A percentile compares a stretch with the other conserved stretches of the same genome.
Conservation (phyloP, 2,113 vertebrate genomes). For the Miniopterus natalensis region DNA sequence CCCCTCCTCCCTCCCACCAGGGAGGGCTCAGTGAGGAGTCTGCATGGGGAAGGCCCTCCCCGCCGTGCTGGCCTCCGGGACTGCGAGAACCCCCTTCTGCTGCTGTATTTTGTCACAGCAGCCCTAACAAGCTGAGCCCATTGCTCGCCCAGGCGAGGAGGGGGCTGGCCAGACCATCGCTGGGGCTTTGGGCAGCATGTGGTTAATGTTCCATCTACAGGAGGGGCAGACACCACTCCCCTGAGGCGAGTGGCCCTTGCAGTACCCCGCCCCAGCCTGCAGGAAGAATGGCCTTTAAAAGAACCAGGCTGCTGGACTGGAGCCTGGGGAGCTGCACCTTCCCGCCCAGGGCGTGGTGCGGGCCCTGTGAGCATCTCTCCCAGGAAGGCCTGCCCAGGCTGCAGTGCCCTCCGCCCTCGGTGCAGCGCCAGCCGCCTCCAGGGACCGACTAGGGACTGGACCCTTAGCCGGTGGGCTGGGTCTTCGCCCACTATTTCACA, state of each 20-base stretch:
- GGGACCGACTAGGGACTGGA: neutral
- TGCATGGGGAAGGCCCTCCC: too few relatives aligned
- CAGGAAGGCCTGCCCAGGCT: neutral
- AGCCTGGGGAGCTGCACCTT: neutral
- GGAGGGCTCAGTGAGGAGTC: neutral
- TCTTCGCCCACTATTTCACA: neutral
- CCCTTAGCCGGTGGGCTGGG: too few relatives aligned
- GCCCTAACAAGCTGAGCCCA: neutral
- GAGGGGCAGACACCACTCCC: neutral
- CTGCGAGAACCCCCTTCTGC: neutral
- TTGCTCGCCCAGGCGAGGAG: neutral
- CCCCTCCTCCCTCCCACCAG: neutral
- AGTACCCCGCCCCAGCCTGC: neutral
- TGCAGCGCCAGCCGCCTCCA: too few relatives aligned
- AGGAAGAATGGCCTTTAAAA: neutral
- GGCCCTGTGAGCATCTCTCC: neutral
- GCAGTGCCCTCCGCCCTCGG: fast-evolving
- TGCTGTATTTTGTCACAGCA: neutral
- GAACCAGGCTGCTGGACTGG: neutral
- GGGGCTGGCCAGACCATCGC: neutral
- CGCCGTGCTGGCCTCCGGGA: neutral
- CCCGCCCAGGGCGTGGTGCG: too few relatives aligned
- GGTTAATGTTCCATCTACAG: too few relatives aligned
- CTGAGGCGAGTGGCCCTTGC: neutral
- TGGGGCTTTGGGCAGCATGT: neutral